Evolutionary conservation across 2,113 vertebrate genomes (phyloP).

Genomic region (Deroptyus accipitrinus): DNA sequence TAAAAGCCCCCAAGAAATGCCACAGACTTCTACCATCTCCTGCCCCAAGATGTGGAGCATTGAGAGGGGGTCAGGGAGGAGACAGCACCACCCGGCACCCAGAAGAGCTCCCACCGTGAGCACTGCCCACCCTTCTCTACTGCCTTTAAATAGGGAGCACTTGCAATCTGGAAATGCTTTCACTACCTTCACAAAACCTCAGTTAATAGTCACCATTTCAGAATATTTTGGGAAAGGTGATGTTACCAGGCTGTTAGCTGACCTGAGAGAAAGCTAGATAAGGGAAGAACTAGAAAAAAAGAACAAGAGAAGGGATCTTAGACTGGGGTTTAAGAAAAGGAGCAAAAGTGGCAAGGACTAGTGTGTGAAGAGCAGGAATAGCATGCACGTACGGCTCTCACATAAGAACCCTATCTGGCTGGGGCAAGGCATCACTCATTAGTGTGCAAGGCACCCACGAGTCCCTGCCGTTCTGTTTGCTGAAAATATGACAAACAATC

Average conservation of each 20-base stretch:
- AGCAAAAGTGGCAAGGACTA: fast-evolving
- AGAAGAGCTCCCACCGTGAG: fast-evolving
- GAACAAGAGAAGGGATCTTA: not conserved
- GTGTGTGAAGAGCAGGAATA: not conserved
- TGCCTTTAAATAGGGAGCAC: fast-evolving
- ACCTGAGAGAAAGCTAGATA: not conserved
- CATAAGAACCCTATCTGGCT: fast-evolving
- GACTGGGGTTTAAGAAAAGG: not conserved
- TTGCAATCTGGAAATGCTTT: not conserved
- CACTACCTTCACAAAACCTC: not conserved
- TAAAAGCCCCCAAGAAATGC: not conserved
- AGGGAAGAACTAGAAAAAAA: not conserved
- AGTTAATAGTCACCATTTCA: not conserved
- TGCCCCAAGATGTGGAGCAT: not conserved
- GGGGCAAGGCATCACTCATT: not conserved
- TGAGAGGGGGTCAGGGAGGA: not conserved
- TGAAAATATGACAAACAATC: fast-evolving
- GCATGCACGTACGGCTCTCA: fast-evolving
- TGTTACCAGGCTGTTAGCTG: fast-evolving
- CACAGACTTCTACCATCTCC: not conserved
- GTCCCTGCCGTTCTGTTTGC: not conserved
- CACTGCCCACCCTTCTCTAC: not conserved
- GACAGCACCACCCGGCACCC: fast-evolving
- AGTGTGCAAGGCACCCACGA: not conserved
- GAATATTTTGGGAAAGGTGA: not conserved